Percentiles rank a stretch among this genome's conserved stretches.
Evolutionary conservation across 1,140 invertebrate species (phyloP).

Genomic region (Oreohelix idahoensis): DNA sequence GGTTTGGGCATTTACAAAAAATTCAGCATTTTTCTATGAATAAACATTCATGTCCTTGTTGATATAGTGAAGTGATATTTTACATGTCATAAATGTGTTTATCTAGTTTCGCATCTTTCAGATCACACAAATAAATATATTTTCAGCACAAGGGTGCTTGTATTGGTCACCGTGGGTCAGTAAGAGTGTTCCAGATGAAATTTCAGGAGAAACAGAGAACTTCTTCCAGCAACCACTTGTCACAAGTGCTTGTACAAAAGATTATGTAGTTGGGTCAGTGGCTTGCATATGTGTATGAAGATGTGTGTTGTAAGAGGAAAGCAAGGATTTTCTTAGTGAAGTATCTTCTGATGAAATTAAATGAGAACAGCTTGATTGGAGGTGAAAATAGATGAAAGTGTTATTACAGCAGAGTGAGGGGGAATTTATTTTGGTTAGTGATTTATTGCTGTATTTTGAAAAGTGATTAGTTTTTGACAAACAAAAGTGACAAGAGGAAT

Average conservation of each 20-base stretch:
- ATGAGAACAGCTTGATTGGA: not conserved
- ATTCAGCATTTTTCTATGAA: too few relatives aligned
- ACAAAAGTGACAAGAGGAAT: not conserved
- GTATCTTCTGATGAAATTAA: not conserved
- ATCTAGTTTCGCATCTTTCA: conserved; percentile 20
- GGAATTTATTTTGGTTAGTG: not conserved
- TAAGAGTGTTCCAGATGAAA: conserved; percentile 58
- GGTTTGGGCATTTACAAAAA: too few relatives aligned
- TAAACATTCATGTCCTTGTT: too few relatives aligned
- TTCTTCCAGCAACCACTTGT: conserved; percentile 56
- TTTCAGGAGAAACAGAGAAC: conserved; percentile 26
- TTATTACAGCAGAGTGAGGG: not conserved
- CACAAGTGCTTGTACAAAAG: conserved; percentile 65
- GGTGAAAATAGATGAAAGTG: too few relatives aligned
- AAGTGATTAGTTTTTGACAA: not conserved
- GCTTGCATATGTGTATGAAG: conserved; percentile 7
- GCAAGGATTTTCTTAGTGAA: not conserved
- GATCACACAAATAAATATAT: not conserved
- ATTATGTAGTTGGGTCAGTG: conserved; percentile 52
- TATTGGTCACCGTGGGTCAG: conserved; percentile 74
- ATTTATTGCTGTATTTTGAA: too few relatives aligned
- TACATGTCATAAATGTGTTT: too few relatives aligned
- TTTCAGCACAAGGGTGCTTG: conserved; percentile 48
- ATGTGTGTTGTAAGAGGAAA: not conserved
- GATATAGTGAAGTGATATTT: too few relatives aligned